A percentile compares a stretch with the other conserved stretches of the same genome.
These are phyloP conservation scores for Macroteleia sp. DNA, from an alignment of 2,888 invertebrate species.

Conservation along the genomic window DNA sequence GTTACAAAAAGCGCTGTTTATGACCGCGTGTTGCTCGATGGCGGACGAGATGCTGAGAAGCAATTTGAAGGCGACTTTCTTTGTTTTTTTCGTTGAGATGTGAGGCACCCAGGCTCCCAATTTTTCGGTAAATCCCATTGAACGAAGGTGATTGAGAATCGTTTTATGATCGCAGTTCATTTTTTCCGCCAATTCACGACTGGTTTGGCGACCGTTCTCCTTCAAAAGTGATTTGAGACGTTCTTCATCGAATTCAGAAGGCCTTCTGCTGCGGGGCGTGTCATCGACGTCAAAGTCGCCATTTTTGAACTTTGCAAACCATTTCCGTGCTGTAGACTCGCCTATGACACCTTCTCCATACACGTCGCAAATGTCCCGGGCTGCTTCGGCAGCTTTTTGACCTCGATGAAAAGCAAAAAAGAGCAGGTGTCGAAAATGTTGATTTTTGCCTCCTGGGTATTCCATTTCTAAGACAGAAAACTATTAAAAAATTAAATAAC, in stretches of 20 bases:
- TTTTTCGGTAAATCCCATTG: background rate
- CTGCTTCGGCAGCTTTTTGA: background rate
- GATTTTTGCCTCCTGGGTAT: conserved; percentile 1
- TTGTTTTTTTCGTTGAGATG: background rate
- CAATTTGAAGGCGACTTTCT: too few relatives aligned
- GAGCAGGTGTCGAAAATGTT: conserved; percentile 5
- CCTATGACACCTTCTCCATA: background rate
- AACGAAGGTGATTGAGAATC: background rate
- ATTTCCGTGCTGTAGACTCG: background rate
- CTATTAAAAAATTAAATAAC: background rate
- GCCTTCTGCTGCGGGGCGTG: background rate
- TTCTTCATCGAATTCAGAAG: background rate
- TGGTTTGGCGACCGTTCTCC: background rate
- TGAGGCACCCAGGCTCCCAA: background rate
- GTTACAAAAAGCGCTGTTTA: background rate
- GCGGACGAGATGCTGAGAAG: too few relatives aligned
- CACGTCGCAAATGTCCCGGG: background rate
- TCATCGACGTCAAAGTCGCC: conserved; percentile 1
- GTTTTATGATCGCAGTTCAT: background rate
- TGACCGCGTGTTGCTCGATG: too few relatives aligned
- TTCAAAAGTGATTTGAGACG: background rate
- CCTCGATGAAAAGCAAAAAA: background rate
- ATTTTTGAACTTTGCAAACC: background rate
- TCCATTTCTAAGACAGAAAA: background rate
- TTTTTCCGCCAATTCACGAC: background rate